Conservation (phyloP, 2,888 invertebrate species). For the Parnassius smintheus region DNA sequence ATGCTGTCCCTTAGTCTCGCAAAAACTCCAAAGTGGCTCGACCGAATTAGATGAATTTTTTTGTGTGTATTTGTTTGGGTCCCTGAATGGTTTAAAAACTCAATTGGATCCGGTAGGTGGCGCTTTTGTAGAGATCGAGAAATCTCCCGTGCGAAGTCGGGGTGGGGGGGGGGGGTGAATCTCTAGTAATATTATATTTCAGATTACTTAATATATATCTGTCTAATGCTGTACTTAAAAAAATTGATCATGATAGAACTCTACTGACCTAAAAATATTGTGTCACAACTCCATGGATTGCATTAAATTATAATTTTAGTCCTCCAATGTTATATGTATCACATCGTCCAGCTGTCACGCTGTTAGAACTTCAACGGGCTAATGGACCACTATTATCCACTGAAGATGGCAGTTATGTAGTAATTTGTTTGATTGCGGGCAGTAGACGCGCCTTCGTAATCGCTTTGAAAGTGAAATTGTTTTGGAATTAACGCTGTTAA, state of each 20-base stretch:
- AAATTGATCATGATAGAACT: slow-evolving; percentile 8
- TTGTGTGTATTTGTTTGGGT: too few relatives aligned
- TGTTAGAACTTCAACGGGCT: slow-evolving; percentile 53
- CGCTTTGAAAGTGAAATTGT: slow-evolving; percentile 16
- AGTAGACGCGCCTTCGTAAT: slow-evolving; percentile 29
- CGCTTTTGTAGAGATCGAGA: too few relatives aligned
- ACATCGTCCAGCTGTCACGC: slow-evolving; percentile 41
- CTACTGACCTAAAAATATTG: not conserved
- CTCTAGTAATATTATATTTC: too few relatives aligned
- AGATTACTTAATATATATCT: too few relatives aligned
- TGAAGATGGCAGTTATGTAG: slow-evolving; percentile 41
- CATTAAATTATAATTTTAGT: not conserved
- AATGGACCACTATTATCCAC: slow-evolving; percentile 45
- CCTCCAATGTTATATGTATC: slow-evolving; percentile 19
- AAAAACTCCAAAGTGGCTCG: too few relatives aligned
- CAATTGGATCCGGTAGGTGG: too few relatives aligned
- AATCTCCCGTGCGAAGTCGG: too few relatives aligned
- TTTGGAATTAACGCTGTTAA: slow-evolving; percentile 12
- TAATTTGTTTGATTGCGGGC: slow-evolving; percentile 50
- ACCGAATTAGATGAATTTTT: too few relatives aligned
- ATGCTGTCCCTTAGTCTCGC: too few relatives aligned
- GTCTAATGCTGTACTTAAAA: too few relatives aligned
- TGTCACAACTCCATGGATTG: slow-evolving; percentile 3
- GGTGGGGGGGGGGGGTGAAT: too few relatives aligned
- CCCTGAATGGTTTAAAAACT: too few relatives aligned